Conservation (phyloP, 1,140 invertebrate species). For the Diuraphis noxia region DNA sequence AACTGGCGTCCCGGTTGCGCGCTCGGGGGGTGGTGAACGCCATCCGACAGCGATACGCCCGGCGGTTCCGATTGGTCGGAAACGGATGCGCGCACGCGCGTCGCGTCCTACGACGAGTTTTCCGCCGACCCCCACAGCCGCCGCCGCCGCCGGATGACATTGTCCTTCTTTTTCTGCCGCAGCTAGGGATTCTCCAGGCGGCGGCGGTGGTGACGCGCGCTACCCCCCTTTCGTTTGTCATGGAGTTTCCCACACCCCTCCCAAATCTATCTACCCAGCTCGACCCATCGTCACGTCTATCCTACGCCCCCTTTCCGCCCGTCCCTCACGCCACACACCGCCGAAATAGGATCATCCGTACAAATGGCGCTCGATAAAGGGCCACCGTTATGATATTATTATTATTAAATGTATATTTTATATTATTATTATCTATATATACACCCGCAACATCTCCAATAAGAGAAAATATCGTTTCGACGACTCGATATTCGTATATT, state of each 20-base stretch:
- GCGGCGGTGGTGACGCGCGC: not conserved
- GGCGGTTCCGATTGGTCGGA: slow-evolving; percentile 49
- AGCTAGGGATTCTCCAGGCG: not conserved
- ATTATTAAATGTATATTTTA: not conserved
- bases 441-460: not conserved
- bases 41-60: slow-evolving; percentile 39
- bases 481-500: not conserved
- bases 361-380: slow-evolving; percentile 45
- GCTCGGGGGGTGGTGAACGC: not conserved
- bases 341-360: slow-evolving; percentile 43
- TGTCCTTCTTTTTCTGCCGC: slow-evolving; percentile 29
- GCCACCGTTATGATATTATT: not conserved
- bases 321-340: not conserved
- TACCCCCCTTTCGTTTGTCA: not conserved
- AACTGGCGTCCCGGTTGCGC: slow-evolving; percentile 9
- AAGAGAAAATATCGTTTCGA: slow-evolving; percentile 2
- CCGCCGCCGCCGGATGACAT: slow-evolving; percentile 18
- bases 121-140: not conserved
- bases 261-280: not conserved
- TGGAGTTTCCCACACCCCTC: not conserved
- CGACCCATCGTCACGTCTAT: not conserved
- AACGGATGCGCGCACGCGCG: slow-evolving; percentile 36
- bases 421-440: not conserved
- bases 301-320: not conserved
- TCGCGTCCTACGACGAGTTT: not conserved